Conservation (phyloP, 2,888 invertebrate species). For the Drosophila prostipennis region DNA sequence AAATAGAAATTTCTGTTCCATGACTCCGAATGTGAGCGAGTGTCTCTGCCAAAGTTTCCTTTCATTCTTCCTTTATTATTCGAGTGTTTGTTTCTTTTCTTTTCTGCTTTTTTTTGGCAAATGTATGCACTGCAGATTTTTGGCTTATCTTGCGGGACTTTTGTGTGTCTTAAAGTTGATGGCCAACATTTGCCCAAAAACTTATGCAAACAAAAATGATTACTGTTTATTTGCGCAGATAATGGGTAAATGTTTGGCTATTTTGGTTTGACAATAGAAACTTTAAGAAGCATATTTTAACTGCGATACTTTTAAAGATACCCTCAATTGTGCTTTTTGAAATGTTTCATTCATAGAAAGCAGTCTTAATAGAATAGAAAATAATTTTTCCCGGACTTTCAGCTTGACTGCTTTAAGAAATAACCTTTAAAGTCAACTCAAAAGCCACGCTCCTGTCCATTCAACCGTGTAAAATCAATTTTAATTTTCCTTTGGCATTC, state of each 20-base stretch:
- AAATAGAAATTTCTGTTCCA: slow-evolving; percentile 68
- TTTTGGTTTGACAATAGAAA: slow-evolving; percentile 14
- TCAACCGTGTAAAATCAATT: slow-evolving; percentile 62
- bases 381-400: not conserved
- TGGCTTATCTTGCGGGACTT: slow-evolving; percentile 56
- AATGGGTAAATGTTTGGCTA: slow-evolving; percentile 15
- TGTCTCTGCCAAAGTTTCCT: slow-evolving; percentile 48
- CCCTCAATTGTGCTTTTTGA: not conserved
- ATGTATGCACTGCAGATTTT: slow-evolving; percentile 68
- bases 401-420: slow-evolving; percentile 1
- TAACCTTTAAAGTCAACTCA: not conserved
- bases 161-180: slow-evolving; percentile 33
- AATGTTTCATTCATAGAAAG: too few relatives aligned
- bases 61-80: slow-evolving; percentile 40
- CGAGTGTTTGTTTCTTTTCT: not conserved
- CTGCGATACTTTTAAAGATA: not conserved
- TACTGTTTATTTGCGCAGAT: slow-evolving; percentile 20
- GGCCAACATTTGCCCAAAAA: slow-evolving; percentile 18
- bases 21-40: slow-evolving; percentile 45
- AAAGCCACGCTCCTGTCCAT: slow-evolving; percentile 1
- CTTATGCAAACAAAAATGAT: slow-evolving; percentile 31
- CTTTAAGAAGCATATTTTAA: not conserved
- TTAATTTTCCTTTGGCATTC: slow-evolving; percentile 60
- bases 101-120: slow-evolving; percentile 52
- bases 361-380: not conserved